Base-by-base conservation (phyloP, 2,113 vertebrate genomes). In the Chamaetylas fuelleborni region DNA sequence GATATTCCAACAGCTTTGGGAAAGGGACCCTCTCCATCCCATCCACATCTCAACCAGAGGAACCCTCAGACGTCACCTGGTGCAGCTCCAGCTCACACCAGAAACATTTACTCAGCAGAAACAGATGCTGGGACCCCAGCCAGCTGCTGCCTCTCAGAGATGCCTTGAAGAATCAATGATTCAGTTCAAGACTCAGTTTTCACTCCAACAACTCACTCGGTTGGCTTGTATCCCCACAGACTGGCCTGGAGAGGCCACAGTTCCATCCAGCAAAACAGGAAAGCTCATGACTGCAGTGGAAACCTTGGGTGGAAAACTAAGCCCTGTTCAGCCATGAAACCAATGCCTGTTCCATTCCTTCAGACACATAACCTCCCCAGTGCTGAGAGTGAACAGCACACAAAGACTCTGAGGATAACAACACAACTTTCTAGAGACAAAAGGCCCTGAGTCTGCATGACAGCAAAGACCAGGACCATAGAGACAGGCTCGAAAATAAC, bases 401-500 rank as follows among this genome's bases (percentile, higher is more conserved):
- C 0, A 0, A 31, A 33, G 33, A 60, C 23, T 40, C 20, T 0
- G 0, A 83, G 23, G 10, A 2, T 3, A 84, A 78, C 15, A 43
- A 1, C 51, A 66, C 54, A 31, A 19, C 29, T 38, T 69, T 23
- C 40, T 19, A 34, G 24, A 54, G 53, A 57, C 2, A 2, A 14
- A 61, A 40, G 4, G 4, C 43, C 22, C 22, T 11, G 23, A 40
- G 16, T 40, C 26, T 81, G 34, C 33, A 15, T 2, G 54, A 80
- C 24, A 92, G 45, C 43, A 42, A 65, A 47, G 50, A 23, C 29
- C 28, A 69, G 45, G 18, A 45, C 13, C 26, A 50, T 0, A 72
- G 36, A 61, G 26, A 57, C 12, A 36, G 60, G 7, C 47, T 90
- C 81, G 34, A 36, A 81, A 81, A 50, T 16, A 47, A 81, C 1